A percentile compares a stretch with the other conserved stretches of the same genome.
These are phyloP conservation scores for Cladopsammia gracilis DNA, from an alignment of 64 coral and sea anemone species.

Conservation along the genomic window DNA sequence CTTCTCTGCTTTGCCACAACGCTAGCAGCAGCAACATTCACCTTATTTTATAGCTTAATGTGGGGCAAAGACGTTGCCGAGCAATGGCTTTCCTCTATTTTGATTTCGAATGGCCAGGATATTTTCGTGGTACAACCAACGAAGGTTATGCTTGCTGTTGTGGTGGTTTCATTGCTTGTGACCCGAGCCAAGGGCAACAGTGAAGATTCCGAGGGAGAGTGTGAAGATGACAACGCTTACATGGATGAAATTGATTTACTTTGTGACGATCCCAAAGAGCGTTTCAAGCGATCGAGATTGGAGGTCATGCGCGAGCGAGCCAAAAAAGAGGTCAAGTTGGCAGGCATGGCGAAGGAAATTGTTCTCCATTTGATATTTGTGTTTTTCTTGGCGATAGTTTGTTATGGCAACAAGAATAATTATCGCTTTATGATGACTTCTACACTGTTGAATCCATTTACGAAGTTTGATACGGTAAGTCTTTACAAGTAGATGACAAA, in stretches of 20 bases:
- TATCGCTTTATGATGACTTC: conserved; percentile 75
- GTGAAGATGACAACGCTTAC: not conserved
- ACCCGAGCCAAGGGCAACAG: not conserved
- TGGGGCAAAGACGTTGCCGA: conserved; percentile 84
- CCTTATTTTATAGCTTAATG: conserved; percentile 81
- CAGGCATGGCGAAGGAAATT: conserved; percentile 47
- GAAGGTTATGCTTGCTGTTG: conserved; percentile 64
- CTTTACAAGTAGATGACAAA: too few species aligned
- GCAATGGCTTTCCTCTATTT: conserved; percentile 89
- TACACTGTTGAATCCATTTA: conserved; percentile 52
- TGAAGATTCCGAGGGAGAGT: not conserved
- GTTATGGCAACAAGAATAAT: conserved; percentile 77
- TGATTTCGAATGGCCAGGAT: conserved; percentile 77
- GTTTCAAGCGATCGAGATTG: conserved; percentile 1
- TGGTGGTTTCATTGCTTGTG: conserved; percentile 28
- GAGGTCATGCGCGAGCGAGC: conserved; percentile 41
- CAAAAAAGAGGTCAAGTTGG: conserved; percentile 72
- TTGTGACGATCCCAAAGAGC: conserved; percentile 22
- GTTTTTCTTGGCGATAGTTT: conserved; percentile 71
- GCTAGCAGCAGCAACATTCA: conserved; percentile 54
- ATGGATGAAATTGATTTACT: not conserved
- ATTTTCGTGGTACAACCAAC: conserved; percentile 82
- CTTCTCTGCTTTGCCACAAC: conserved; percentile 69
- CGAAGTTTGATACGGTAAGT: conserved; percentile 82
- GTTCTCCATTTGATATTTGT: conserved; percentile 59